A percentile compares a stretch with the other conserved stretches of the same genome.
Conservation (phyloP, 2,113 vertebrate genomes). For the Nymphicus hollandicus region DNA sequence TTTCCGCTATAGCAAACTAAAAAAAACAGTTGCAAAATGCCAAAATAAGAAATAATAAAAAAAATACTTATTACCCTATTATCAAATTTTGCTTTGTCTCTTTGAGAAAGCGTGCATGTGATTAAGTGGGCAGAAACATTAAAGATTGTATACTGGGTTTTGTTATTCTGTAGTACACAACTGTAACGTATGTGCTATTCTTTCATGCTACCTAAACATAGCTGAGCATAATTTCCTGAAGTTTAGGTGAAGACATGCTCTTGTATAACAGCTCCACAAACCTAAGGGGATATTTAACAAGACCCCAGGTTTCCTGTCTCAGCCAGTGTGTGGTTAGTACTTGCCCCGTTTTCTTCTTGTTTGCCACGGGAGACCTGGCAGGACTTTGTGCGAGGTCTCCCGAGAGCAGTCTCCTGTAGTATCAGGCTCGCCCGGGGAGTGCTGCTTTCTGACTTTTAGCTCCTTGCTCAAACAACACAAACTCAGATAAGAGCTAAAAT, state of each 20-base stretch:
- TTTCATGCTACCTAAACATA: fast-evolving
- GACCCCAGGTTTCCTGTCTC: neutral
- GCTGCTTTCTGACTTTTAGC: neutral
- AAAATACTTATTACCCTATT: neutral
- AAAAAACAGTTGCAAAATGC: neutral
- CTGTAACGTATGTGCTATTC: fast-evolving
- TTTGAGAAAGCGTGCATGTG: fast-evolving
- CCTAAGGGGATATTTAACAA: neutral
- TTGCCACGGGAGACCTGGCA: neutral
- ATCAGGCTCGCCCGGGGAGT: neutral
- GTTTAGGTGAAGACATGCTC: neutral
- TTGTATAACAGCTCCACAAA: neutral
- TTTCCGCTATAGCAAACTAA: neutral
- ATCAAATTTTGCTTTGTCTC: neutral
- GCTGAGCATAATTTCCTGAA: neutral
- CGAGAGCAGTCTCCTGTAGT: neutral
- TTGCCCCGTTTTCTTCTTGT: neutral
- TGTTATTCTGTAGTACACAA: neutral
- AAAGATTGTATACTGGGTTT: neutral
- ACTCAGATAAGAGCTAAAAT: neutral
- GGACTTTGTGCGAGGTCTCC: neutral
- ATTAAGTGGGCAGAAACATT: neutral
- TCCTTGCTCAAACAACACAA: neutral
- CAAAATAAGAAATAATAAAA: neutral
- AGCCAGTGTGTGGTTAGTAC: neutral